Conservation (phyloP, 2,113 vertebrate species). For the Chrysemys picta region DNA sequence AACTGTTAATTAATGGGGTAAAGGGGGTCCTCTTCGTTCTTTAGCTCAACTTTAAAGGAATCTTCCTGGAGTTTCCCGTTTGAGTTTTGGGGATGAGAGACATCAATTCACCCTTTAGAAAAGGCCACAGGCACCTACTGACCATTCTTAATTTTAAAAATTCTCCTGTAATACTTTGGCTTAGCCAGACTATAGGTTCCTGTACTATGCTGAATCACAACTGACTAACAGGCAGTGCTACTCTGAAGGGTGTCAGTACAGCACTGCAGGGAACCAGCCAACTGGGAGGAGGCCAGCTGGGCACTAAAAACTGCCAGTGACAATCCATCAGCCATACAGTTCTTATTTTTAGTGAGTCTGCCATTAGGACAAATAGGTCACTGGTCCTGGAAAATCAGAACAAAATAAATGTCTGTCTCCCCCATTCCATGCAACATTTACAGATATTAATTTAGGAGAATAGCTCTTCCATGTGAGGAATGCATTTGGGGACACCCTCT, state of each 20-base stretch:
- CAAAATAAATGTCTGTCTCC: not conserved
- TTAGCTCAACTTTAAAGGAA: constrained; percentile 67
- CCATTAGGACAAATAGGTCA: too few species aligned
- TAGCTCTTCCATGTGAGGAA: too few species aligned
- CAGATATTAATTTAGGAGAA: too few species aligned
- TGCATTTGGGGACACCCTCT: too few species aligned
- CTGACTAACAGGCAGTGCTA: constrained; percentile 50
- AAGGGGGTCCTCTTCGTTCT: constrained; percentile 67
- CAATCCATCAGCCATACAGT: not conserved
- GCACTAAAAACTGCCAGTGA: constrained; percentile 46
- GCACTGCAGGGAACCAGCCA: constrained; percentile 3
- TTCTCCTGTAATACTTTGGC: constrained; percentile 58
- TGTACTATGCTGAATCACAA: constrained; percentile 58
- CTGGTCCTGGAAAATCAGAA: not conserved
- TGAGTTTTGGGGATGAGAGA: constrained; percentile 71
- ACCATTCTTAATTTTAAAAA: constrained; percentile 68
- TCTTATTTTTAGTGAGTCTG: not conserved
- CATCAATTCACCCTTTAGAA: constrained; percentile 68
- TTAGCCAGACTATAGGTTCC: constrained; percentile 58
- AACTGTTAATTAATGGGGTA: constrained; percentile 71
- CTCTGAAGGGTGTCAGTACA: constrained; percentile 51
- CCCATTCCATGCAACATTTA: too few species aligned
- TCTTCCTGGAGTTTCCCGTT: constrained; percentile 67
- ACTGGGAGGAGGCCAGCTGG: constrained; percentile 23
- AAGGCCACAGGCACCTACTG: constrained; percentile 69